Base-by-base conservation (phyloP, 2,113 vertebrate species). In the Trichomycterus rosablanca region DNA sequence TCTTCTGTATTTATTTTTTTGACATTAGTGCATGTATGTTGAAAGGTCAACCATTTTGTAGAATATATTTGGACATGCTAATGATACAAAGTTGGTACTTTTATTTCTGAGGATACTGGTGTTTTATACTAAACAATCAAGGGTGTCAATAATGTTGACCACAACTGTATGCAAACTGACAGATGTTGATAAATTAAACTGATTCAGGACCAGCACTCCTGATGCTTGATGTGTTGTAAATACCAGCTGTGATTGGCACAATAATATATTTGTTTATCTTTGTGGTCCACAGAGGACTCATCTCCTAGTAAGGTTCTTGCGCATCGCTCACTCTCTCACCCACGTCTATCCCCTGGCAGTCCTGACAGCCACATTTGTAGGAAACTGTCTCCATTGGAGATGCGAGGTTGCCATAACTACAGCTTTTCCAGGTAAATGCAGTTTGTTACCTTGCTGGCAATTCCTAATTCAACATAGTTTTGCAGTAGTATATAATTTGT, bases 401-500 rank as follows among this genome's bases (percentile, higher is more conserved):
- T 88, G 77, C 87, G 87, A 72, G 90, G 86, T 14, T 84, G 89
- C 2, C 83, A 90, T 34, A 93, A 92, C 80, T 93, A 91, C 1
- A 84, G 89, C 78, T 90, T 90, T 2, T 83, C 89, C 49, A 93
- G 92, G 92, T 95, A 72, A 61, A 14, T 40, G 7, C 12, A 12
- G 14, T 0, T 15, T 23, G 16, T 7, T 35, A 22, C 7, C 2
- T 6, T 22, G 1, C 45, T 4, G 3, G 12, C 10, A 30, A 5
- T 8, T n/a, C n/a, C 26, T 32, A 16, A 22, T 16, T 12, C 34
- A 15, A 20, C 40, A 32, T 58, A 2, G 4, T 44, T 58, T 18
- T 20, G 40, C 3, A 3, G 7, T 37, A 37, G 19, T 16, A 23
- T 18, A 43, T 26, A 19, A 52, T 24, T 30, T 30, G 40, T 24